Conservation (phyloP, 2,113 vertebrate species). For the Myocastor coypus region DNA sequence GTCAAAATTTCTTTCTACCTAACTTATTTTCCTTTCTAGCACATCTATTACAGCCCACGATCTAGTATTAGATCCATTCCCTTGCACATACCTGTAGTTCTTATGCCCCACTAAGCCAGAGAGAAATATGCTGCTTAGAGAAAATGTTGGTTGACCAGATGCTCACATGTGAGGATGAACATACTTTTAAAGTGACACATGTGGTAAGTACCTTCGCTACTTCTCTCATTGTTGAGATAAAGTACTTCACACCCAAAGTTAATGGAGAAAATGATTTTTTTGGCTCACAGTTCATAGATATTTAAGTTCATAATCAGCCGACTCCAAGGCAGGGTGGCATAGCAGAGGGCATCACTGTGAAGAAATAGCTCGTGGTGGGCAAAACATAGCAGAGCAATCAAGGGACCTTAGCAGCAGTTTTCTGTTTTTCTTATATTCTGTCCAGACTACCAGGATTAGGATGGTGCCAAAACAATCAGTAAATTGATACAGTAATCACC, state of each 20-base stretch:
- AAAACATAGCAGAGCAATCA: not conserved
- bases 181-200: not conserved
- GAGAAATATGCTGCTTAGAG: not conserved
- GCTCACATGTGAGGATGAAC: not conserved
- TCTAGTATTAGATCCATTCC: not conserved
- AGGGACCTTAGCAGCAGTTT: not conserved
- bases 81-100: not conserved
- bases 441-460: not conserved
- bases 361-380: not conserved
- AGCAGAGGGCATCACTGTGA: no score
- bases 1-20: not conserved
- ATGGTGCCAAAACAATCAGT: not conserved
- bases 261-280: not conserved
- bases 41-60: accelerated
- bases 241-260: not conserved
- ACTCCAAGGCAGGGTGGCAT: no score
- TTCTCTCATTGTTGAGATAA: not conserved
- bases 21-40: not conserved
- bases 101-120: not conserved
- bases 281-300: not conserved
- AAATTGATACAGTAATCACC: not conserved
- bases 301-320: not conserved
- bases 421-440: not conserved
- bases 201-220: not conserved
- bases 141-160: not conserved